phyloP scores from a whole-genome alignment of 2,113 vertebrate genomes.

The Microtus montanus region DNA sequence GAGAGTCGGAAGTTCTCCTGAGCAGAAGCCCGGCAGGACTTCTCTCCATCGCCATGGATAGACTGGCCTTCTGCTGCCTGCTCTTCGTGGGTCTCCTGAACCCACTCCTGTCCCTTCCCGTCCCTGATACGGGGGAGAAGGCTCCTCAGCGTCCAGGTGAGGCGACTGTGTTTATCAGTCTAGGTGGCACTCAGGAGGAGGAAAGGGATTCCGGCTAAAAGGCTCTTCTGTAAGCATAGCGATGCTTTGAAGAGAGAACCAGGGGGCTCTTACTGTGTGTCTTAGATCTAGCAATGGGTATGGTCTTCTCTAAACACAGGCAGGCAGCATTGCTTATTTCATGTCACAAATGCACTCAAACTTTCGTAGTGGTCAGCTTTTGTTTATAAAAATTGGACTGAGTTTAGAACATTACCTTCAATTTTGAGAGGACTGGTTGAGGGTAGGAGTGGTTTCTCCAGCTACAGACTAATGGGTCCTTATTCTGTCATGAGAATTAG shows the following conservation, averaged over 20 bases:
- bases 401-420: not conserved
- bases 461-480: not conserved
- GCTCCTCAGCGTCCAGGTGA: slow-evolving; percentile 83
- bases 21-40: slow-evolving; percentile 16
- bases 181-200: not conserved
- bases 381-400: not conserved
- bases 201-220: not conserved
- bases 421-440: not conserved
- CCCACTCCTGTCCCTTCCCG: slow-evolving; percentile 75
- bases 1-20: slow-evolving; percentile 38
- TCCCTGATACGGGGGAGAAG: slow-evolving; percentile 57
- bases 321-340: not conserved
- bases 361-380: not conserved
- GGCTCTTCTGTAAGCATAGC: not conserved
- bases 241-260: not conserved
- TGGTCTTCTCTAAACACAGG: not conserved
- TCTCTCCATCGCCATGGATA: slow-evolving; percentile 67
- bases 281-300: not conserved
- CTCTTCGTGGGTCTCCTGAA: slow-evolving; percentile 74
- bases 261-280: not conserved
- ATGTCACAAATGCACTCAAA: not conserved
- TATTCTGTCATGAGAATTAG: not conserved
- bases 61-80: slow-evolving; percentile 62
- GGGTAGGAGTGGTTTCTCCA: not conserved
- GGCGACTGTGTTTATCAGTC: not conserved